Conservation (phyloP, 2,113 vertebrate genomes). For the Macrotus californicus region DNA sequence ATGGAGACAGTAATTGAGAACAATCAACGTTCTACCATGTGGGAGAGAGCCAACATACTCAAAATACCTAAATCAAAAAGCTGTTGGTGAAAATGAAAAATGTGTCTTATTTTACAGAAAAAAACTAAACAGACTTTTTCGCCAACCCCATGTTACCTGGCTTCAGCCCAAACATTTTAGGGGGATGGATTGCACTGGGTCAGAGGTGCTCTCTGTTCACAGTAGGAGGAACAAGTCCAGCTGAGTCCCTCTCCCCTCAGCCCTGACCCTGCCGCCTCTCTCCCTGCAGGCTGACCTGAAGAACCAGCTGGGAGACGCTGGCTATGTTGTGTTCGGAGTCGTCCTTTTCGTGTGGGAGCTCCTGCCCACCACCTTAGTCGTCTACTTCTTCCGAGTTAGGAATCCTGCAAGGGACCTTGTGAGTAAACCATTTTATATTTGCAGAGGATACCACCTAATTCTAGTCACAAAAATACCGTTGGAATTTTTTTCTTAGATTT, state of each 20-base stretch:
- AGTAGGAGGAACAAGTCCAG: background rate
- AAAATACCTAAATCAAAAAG: too few species aligned
- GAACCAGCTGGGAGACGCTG: slow-evolving; percentile 90
- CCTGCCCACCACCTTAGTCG: slow-evolving; percentile 93
- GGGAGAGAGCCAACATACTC: too few species aligned
- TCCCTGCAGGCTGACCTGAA: slow-evolving; percentile 90
- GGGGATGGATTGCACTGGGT: accelerated
- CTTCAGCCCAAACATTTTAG: background rate
- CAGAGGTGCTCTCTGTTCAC: background rate
- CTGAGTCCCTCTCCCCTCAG: background rate
- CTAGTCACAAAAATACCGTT: background rate
- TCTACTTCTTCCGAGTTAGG: slow-evolving; percentile 96
- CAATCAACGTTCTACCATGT: too few species aligned
- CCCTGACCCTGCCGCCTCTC: background rate
- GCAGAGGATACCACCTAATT: background rate
- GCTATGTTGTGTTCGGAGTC: slow-evolving; percentile 94
- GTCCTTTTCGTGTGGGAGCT: slow-evolving; percentile 97
- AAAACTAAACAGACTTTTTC: too few species aligned
- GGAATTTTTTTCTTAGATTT: background rate
- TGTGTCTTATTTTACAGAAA: too few species aligned
- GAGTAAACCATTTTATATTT: slow-evolving; percentile 64
- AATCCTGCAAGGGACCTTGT: slow-evolving; percentile 89
- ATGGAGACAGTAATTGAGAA: too few species aligned
- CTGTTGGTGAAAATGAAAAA: too few species aligned
- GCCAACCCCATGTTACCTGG: too few species aligned